Conservation (phyloP, 2,888 invertebrate species). For the Tetragnatha montana region DNA sequence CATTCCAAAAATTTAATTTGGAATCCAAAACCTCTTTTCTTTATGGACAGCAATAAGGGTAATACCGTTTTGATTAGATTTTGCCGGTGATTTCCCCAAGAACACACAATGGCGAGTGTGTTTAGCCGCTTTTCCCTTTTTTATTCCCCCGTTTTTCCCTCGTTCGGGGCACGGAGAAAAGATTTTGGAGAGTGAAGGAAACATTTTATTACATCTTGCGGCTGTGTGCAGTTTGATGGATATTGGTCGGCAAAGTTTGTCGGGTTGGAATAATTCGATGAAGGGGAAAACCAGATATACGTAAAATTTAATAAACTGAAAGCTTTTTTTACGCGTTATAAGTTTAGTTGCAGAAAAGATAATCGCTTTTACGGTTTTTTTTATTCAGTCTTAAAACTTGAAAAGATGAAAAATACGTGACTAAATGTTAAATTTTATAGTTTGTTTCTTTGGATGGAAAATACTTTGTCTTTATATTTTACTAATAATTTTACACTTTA, state of each 20-base stretch:
- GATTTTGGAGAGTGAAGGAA: neutral
- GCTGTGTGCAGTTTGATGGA: neutral
- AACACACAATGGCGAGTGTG: conserved; percentile 14
- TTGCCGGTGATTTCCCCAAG: conserved; percentile 6
- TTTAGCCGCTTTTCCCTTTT: neutral
- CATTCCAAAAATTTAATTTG: conserved; percentile 48
- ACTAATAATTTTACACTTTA: no score
- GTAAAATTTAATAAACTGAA: neutral
- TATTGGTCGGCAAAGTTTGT: neutral
- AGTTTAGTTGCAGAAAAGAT: neutral
- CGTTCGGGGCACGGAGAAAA: neutral
- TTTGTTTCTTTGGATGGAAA: no score
- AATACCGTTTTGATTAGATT: conserved; percentile 54
- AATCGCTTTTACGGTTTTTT: neutral
- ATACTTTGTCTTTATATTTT: no score
- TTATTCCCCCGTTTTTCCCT: neutral
- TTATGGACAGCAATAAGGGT: conserved; percentile 44
- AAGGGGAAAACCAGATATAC: neutral
- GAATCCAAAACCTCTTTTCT: conserved; percentile 29
- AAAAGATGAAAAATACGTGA: no score
- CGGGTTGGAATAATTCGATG: neutral
- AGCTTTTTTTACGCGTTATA: neutral
- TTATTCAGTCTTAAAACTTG: neutral
- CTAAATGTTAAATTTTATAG: no score
- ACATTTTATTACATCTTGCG: neutral